A percentile compares a stretch with the other conserved stretches of the same genome.
phyloP scores from a whole-genome alignment of 2,888 invertebrate genomes.

The Orthosia gothica region DNA sequence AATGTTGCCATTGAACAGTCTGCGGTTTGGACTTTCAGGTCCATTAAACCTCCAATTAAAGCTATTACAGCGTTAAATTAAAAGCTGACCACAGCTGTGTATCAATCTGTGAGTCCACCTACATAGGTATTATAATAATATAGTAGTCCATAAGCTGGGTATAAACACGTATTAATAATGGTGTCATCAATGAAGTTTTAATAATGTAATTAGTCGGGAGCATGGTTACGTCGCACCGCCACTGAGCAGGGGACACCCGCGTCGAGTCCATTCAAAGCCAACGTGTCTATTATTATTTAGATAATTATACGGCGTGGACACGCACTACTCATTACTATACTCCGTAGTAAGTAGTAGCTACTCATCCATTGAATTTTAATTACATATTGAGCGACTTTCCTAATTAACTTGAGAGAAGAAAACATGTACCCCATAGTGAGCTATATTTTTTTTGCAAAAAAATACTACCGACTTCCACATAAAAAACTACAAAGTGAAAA shows the following conservation, averaged over 20 bases:
- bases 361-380: constrained; percentile 52
- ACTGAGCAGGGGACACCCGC: constrained; percentile 40
- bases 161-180: constrained; percentile 46
- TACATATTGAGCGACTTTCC: constrained; percentile 5
- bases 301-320: constrained; percentile 64
- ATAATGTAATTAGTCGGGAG: constrained; percentile 59
- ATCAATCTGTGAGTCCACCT: constrained; percentile 18
- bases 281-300: constrained; percentile 57
- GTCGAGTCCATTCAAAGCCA: constrained; percentile 63
- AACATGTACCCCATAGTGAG: neutral
- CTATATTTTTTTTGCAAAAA: neutral
- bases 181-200: constrained; percentile 58
- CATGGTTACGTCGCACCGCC: constrained; percentile 20
- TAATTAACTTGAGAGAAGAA: constrained; percentile 5
- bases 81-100: constrained; percentile 17
- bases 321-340: constrained; percentile 57
- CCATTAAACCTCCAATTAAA: constrained; percentile 32
- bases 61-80: constrained; percentile 28
- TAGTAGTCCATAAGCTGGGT: neutral
- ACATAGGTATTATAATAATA: constrained; percentile 13
- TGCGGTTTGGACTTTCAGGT: constrained; percentile 19
- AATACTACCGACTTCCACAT: too few species aligned
- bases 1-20: constrained; percentile 16
- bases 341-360: constrained; percentile 48
- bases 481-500: too few species aligned